These are phyloP conservation scores for Stramonita haemastoma DNA, from an alignment of 2,888 invertebrate species.

Conservation along the genomic window DNA sequence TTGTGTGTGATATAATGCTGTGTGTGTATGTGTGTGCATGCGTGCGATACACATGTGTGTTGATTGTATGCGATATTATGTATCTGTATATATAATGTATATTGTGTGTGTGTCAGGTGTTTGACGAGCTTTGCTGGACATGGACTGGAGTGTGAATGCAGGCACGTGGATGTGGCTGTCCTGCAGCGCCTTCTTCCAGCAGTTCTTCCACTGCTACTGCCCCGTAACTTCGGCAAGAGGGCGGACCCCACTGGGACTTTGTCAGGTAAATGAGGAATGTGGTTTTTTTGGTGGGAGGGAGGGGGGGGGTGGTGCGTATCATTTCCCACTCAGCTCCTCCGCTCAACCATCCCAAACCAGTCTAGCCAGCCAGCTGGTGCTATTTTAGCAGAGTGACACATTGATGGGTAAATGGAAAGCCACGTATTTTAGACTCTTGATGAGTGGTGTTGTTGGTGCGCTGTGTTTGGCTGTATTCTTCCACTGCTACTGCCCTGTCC, in stretches of 20 bases:
- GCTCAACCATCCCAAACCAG: neutral
- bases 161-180: slow-evolving; percentile 91
- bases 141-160: slow-evolving; percentile 88
- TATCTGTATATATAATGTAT: too few species aligned
- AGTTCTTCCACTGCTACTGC: slow-evolving; percentile 86
- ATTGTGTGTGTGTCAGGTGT: slow-evolving; percentile 81
- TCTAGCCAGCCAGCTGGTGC: too few species aligned
- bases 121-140: slow-evolving; percentile 86
- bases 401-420: too few species aligned
- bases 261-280: slow-evolving; percentile 82
- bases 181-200: slow-evolving; percentile 86
- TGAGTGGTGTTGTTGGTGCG: too few species aligned
- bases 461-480: too few species aligned
- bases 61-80: too few species aligned
- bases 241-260: slow-evolving; percentile 92
- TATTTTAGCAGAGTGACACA: too few species aligned
- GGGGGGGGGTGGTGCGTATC: too few species aligned
- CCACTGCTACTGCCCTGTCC: too few species aligned
- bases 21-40: neutral
- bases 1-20: neutral
- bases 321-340: neutral
- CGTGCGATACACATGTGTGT: neutral
- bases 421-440: too few species aligned
- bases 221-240: slow-evolving; percentile 87
- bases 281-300: too few species aligned